Evolutionary conservation across 2,113 vertebrate species (phyloP).

Genomic region (Microtus pennsylvanicus): DNA sequence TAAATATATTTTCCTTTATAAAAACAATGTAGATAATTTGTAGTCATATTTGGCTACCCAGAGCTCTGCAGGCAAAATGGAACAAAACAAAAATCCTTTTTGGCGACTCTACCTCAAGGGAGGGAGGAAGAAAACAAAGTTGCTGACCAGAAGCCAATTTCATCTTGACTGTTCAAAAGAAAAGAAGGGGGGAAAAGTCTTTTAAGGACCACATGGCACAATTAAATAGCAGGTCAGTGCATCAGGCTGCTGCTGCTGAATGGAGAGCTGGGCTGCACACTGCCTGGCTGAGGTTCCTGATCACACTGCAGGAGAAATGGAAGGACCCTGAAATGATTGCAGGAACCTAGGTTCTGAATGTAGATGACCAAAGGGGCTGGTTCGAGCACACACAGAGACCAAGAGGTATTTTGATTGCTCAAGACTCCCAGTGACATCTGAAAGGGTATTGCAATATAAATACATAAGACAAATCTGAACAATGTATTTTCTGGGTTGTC

Average conservation of each 20-base stretch:
- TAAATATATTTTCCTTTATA: constrained; percentile 83
- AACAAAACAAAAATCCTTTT: constrained; percentile 72
- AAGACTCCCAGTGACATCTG: neutral
- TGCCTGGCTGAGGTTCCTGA: rapidly evolving
- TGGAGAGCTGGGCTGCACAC: neutral
- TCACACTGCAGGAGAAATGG: neutral
- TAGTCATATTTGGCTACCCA: constrained; percentile 78
- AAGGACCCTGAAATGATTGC: neutral
- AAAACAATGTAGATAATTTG: constrained; percentile 83
- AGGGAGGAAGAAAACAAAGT: constrained; percentile 65
- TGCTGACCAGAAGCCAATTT: constrained; percentile 77
- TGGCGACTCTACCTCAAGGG: constrained; percentile 62
- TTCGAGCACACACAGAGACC: rapidly evolving
- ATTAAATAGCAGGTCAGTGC: neutral
- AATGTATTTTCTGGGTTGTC: neutral
- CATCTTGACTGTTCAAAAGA: constrained; percentile 70
- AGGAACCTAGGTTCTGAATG: too few species aligned
- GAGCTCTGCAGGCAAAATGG: constrained; percentile 75
- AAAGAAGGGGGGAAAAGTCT: constrained; percentile 21
- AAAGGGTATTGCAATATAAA: neutral
- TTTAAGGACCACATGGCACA: constrained; percentile 59
- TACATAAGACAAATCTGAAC: neutral
- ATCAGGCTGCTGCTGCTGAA: neutral
- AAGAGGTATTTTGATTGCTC: neutral
- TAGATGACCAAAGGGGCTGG: neutral